Evolutionary conservation across 2,888 invertebrate species (phyloP).

Genomic region (Oscheius sp.): DNA sequence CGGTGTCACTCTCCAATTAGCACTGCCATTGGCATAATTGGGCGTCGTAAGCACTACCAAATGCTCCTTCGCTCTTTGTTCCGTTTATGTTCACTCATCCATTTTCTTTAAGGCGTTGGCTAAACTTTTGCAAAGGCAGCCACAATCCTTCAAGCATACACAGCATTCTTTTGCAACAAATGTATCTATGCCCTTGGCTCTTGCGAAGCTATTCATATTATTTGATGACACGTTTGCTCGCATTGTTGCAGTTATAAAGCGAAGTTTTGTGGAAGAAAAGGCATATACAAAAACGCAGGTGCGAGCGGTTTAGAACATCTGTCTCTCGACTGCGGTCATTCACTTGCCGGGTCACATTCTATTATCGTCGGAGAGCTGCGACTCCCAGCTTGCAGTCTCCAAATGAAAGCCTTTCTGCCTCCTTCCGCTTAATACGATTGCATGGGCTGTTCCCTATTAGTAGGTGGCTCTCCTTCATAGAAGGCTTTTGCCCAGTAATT

Average conservation of each 20-base stretch:
- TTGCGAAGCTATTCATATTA: no score
- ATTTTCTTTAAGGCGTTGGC: background rate
- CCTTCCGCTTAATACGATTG: background rate
- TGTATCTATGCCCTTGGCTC: no score
- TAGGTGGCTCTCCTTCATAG: background rate
- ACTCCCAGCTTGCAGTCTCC: conserved; percentile 3
- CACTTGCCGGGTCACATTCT: conserved; percentile 21
- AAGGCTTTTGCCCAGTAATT: conserved; percentile 27
- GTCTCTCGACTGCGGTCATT: conserved; percentile 24
- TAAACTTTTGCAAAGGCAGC: no score
- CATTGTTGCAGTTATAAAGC: no score
- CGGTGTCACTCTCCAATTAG: conserved; percentile 18
- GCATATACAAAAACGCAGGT: conserved; percentile 15
- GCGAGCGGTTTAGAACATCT: conserved; percentile 23
- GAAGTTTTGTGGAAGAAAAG: background rate
- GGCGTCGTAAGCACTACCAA: background rate
- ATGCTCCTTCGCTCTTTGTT: background rate
- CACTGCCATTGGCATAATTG: conserved; percentile 14
- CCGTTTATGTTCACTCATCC: background rate
- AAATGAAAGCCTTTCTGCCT: background rate
- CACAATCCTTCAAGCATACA: no score
- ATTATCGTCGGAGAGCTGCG: conserved; percentile 25
- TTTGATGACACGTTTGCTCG: no score
- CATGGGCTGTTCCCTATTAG: background rate
- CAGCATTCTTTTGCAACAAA: no score